These are phyloP conservation scores for Lethocerus indicus DNA, from an alignment of 1,140 invertebrate species.

Conservation along the genomic window DNA sequence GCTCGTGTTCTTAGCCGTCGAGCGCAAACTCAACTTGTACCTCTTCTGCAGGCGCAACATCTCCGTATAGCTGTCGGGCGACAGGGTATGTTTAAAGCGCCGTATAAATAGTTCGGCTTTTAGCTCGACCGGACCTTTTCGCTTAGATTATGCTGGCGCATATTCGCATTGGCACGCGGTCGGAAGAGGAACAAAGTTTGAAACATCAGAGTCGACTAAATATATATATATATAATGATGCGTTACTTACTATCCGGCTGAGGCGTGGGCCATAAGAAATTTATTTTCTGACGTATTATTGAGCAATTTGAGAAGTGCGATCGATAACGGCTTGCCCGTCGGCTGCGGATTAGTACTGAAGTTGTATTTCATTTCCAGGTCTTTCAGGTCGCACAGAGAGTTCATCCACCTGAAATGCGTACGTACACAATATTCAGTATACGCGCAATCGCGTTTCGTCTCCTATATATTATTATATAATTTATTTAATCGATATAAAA, in stretches of 20 bases:
- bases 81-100: no score
- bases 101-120: no score
- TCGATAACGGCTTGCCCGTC: no score
- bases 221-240: not conserved
- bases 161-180: no score
- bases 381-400: slow-evolving; percentile 57
- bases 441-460: no score
- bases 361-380: slow-evolving; percentile 35
- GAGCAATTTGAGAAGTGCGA: slow-evolving; percentile 38
- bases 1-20: slow-evolving; percentile 26
- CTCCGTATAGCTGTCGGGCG: slow-evolving; percentile 52
- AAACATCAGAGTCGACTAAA: no score
- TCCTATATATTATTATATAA: no score
- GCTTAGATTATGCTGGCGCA: no score
- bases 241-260: slow-evolving; percentile 41
- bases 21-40: slow-evolving; percentile 67
- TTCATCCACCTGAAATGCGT: slow-evolving; percentile 42
- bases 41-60: slow-evolving; percentile 83
- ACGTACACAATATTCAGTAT: no score
- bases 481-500: slow-evolving; percentile 1
- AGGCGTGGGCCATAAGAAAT: slow-evolving; percentile 45
- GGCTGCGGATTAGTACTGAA: no score
- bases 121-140: no score
- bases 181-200: no score
- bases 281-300: slow-evolving; percentile 28